Evolutionary conservation across 2,888 invertebrate species (phyloP).

Genomic region (Abrostola triplasia): DNA sequence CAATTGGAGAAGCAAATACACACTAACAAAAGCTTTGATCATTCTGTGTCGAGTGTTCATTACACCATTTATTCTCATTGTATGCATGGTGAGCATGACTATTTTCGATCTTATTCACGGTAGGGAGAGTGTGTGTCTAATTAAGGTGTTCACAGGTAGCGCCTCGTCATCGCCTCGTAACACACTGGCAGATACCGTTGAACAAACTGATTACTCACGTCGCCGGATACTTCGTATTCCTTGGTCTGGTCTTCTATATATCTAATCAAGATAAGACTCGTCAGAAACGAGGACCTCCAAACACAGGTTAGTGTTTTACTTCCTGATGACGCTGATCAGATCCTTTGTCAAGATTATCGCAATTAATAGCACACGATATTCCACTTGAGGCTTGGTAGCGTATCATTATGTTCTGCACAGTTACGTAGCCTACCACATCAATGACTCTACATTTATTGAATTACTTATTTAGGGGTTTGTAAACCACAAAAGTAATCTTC

Average conservation of each 20-base stretch:
- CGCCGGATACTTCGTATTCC: conserved; percentile 90
- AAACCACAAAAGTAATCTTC: conserved; percentile 16
- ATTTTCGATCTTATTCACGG: conserved; percentile 36
- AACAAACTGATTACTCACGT: conserved; percentile 92
- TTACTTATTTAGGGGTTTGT: conserved; percentile 19
- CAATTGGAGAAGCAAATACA: conserved; percentile 86
- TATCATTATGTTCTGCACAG: conserved; percentile 41
- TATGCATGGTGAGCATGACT: conserved; percentile 69
- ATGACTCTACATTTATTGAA: neutral
- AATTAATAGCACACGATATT: conserved; percentile 63
- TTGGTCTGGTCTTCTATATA: conserved; percentile 89
- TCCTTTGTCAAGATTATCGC: conserved; percentile 61
- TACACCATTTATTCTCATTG: conserved; percentile 72
- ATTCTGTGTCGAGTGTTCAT: conserved; percentile 66
- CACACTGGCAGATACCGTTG: conserved; percentile 89
- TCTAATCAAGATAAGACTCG: conserved; percentile 88
- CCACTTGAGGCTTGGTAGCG: conserved; percentile 44
- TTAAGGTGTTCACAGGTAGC: conserved; percentile 67
- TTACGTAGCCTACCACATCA: conserved; percentile 23
- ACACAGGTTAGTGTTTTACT: conserved; percentile 80
- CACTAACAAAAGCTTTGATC: conserved; percentile 71
- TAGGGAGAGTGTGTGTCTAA: conserved; percentile 49
- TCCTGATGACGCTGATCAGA: conserved; percentile 60
- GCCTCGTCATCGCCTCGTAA: conserved; percentile 78
- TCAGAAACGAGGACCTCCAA: conserved; percentile 88